Conservation (phyloP, 2,113 vertebrate genomes). For the Cheilinus undulatus region DNA sequence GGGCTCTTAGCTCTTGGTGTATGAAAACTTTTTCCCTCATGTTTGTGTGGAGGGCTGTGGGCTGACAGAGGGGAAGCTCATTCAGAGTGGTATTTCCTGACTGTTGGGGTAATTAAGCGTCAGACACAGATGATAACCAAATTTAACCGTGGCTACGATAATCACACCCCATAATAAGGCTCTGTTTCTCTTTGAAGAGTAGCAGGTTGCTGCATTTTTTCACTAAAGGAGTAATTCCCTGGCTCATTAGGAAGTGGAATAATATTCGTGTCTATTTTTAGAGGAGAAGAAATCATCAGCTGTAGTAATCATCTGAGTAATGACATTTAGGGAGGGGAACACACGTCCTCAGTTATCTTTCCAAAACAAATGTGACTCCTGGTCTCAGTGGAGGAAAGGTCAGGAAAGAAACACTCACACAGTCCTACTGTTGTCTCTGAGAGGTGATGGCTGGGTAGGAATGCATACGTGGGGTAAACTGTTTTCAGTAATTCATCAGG, state of each 20-base stretch:
- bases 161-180: slow-evolving; percentile 12
- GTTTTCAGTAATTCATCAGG: background rate
- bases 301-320: background rate
- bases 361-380: slow-evolving; percentile 38
- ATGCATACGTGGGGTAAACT: slow-evolving; percentile 7
- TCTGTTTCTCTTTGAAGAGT: background rate
- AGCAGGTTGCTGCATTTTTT: background rate
- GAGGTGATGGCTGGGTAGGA: slow-evolving; percentile 19
- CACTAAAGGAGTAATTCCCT: background rate
- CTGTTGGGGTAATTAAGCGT: slow-evolving; percentile 44
- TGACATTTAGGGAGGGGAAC: slow-evolving; percentile 13
- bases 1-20: no score
- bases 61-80: slow-evolving; percentile 32
- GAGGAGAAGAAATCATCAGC: slow-evolving; percentile 19
- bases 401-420: slow-evolving; percentile 15
- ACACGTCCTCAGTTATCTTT: slow-evolving; percentile 23
- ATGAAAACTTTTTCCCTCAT: no score
- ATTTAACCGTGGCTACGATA: slow-evolving; percentile 15
- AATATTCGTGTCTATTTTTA: slow-evolving; percentile 28
- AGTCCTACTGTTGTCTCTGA: slow-evolving; percentile 1
- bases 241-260: slow-evolving; percentile 18
- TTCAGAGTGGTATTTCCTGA: slow-evolving; percentile 64
- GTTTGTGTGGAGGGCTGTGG: no score
- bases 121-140: slow-evolving; percentile 33
- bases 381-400: slow-evolving; percentile 36